Conservation (phyloP, 2,888 invertebrate genomes). For the Melieria picta region DNA sequence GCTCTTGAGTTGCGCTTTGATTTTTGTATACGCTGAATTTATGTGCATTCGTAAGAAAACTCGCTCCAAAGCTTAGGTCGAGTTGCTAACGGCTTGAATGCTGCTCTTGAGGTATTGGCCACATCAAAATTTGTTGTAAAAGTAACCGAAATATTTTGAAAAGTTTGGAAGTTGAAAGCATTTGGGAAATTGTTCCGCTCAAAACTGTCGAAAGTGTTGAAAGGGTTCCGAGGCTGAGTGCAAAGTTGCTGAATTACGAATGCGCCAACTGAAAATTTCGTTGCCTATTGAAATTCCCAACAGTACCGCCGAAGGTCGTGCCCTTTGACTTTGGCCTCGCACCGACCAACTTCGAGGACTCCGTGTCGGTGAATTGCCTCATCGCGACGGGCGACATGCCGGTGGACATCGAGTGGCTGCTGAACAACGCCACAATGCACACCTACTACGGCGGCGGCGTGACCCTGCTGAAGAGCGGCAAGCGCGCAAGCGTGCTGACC, state of each 20-base stretch:
- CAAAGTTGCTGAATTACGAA: too few species aligned
- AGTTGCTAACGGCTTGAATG: too few species aligned
- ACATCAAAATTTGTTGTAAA: too few species aligned
- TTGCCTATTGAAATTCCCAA: too few species aligned
- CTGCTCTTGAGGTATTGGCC: too few species aligned
- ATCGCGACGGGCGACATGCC: constrained; percentile 77
- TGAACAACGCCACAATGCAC: constrained; percentile 57
- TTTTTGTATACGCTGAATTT: constrained; percentile 18
- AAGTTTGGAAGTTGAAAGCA: too few species aligned
- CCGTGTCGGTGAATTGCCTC: constrained; percentile 76
- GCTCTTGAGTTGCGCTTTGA: not conserved
- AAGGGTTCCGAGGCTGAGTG: too few species aligned
- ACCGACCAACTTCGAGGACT: constrained; percentile 77
- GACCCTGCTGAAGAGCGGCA: constrained; percentile 65
- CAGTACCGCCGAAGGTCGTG: constrained; percentile 81
- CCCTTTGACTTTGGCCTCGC: constrained; percentile 81
- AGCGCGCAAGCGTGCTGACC: constrained; percentile 71
- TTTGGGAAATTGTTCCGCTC: too few species aligned
- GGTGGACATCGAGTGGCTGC: constrained; percentile 75
- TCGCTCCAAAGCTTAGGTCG: too few species aligned
- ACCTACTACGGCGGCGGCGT: constrained; percentile 52
- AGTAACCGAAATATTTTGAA: too few species aligned
- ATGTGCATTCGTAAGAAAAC: not conserved
- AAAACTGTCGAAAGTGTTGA: too few species aligned
- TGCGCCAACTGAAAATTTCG: too few species aligned